Base-by-base conservation (phyloP, 2,888 invertebrate species). In the Cephus nigrinus region DNA sequence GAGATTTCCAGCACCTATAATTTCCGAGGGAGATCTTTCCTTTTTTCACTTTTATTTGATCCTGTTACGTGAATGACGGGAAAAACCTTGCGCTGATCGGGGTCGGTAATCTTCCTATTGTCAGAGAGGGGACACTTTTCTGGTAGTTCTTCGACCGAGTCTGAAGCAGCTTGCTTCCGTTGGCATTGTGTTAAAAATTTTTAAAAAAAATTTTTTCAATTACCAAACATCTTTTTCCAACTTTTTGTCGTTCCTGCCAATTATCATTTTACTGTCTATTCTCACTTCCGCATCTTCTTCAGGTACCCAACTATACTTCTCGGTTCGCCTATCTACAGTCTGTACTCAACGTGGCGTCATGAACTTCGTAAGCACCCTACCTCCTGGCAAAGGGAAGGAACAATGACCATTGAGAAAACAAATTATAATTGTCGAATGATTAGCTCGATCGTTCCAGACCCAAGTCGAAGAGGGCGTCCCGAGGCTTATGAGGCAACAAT, bases 1-100 rank as follows among this genome's bases (percentile, higher is more conserved):
- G 85, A 87, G 88, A 90, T 91, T 89, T 90, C 85, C 89, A 90
- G 86, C 91, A 90, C 91, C 91, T 91, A 90, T 91, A 90, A 90
- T 90, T 90, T 91, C 86, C 82, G 75, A 77, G 55, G 55, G 55
- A 55, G 78, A 78, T 80, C 78, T 76, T 74, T 75, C 73, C 73
- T 72, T 73, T 73, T 75, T 68, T 69, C 33, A 73, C 55, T 79
- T 75, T 71, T 76, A 73, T 79, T 75, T 76, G 80, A 84, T 86
- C 82, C 85, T 85, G 86, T 87, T 89, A 86, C 85, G 85, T 86
- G 86, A 88, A 88, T 85, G 83, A 31, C 12, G 30, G 31, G 32
- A 71, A 71, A 55, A 55, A 55, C 55, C 55, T 55, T 77, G 77
- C 74, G 75, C 55, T 55, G 74, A 74, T 77, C 69, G 74, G 69